Evolutionary conservation across 2,888 invertebrate species (phyloP), one percentile per base, ranked within the genome.

Genomic region (Steinernema hermaphroditum): DNA sequence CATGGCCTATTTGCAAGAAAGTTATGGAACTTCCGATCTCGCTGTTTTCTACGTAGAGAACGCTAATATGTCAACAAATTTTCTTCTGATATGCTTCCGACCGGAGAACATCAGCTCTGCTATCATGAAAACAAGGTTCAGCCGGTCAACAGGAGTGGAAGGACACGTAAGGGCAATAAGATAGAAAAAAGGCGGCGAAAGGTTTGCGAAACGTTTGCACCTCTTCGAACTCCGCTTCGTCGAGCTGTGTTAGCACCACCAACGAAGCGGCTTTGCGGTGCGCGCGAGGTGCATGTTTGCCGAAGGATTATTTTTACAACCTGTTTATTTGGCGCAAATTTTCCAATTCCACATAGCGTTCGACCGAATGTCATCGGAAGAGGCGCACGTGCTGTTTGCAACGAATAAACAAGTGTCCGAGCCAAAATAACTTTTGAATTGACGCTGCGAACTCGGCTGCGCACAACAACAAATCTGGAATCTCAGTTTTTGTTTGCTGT

Each of bases 311-410:
- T 27, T 27, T 62, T 62, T 62, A 62, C 62, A 62, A 62, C 62
- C 62, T 62, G 62, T 62, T 62, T 62, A 62, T 62, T 62, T 62
- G 29, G 62, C 62, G 62, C 62, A 62, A 62, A 62, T 62, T 62
- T 62, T 62, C 32, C 62, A 62, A 62, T 62, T 62, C 19, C 62
- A 62, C 62, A 62, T 62, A 62, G 29, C 62, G 62, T 62, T 16
- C 62, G 62, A 62, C 27, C 22, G 16, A 54, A 27, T 29, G 62
- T 22, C 62, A 4, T 9, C 46, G 9, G 46, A 32, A 14, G 62
- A 62, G 27, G n/a, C 62, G 62, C 29, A 32, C 62, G 62, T 32
- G 27, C 2, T 12, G 54, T 24, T 12, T 14, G 62, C 22, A 62
- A 62, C 62, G 27, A 62, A 27, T n/a, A 62, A 62, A 62, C 62